A percentile compares a stretch with the other conserved stretches of the same genome.
phyloP scores from a whole-genome alignment of 2,113 vertebrate species.

The Lagopus muta region DNA sequence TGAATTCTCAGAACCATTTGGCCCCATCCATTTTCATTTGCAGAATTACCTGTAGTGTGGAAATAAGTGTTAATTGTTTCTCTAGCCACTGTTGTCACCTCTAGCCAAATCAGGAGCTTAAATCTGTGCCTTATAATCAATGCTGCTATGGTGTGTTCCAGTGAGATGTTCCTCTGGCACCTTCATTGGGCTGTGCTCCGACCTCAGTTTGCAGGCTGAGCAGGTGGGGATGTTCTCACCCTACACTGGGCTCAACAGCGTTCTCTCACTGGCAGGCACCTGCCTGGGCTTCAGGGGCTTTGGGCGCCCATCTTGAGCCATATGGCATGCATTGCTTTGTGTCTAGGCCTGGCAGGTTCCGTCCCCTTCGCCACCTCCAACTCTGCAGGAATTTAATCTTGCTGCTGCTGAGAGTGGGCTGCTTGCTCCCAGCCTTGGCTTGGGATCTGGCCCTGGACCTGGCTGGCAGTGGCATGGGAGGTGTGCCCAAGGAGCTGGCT shows the following conservation, averaged over 20 bases:
- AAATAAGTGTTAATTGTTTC: constrained; percentile 50
- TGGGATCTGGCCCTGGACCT: background rate
- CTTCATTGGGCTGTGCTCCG: background rate
- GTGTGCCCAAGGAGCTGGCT: background rate
- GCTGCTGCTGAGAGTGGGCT: background rate
- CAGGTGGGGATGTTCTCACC: background rate
- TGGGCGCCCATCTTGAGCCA: background rate
- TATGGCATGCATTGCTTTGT: background rate
- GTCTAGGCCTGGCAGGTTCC: background rate
- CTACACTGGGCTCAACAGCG: rapidly evolving
- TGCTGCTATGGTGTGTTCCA: background rate
- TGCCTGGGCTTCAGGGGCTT: background rate
- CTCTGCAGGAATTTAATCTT: background rate
- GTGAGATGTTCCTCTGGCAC: background rate
- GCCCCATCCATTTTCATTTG: constrained; percentile 39
- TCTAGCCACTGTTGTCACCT: background rate
- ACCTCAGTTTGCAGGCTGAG: background rate
- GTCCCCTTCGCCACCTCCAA: background rate
- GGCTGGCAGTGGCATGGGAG: background rate
- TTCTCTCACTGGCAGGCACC: background rate
- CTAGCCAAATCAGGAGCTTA: background rate
- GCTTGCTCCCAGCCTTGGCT: background rate
- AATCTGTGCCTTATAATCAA: background rate
- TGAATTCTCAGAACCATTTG: constrained; percentile 48
- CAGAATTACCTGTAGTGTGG: constrained; percentile 35